Base-by-base conservation (phyloP, 1,140 invertebrate genomes). In the Orchesella cincta region DNA sequence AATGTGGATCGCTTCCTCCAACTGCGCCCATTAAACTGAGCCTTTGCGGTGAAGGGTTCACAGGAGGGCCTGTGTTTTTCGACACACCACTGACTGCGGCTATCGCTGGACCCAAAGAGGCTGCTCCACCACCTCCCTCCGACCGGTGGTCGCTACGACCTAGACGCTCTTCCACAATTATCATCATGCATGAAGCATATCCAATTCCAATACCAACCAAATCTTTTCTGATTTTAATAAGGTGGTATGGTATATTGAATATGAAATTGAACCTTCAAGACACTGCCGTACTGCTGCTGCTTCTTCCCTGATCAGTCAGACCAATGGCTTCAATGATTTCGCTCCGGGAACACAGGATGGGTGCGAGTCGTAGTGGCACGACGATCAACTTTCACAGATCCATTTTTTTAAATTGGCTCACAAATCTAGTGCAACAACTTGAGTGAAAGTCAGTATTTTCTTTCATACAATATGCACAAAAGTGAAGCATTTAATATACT, bases 111-210 rank as follows among this genome's bases (percentile, higher is more conserved):
- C 46, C 20, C 36, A n/a, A 36, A 75, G 78, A 20, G 78, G 73
- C 52, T 34, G 67, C 64, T n/a, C 54, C 62, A 28, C 72, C 39
- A n/a, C n/a, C 46, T 33, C 18, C 74, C 16, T n/a, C 28, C 23
- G 28, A 31, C 26, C 57, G 26, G 34, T 33, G 67, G 67, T 71
- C 34, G 26, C 39, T 28, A 8, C 54, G 39, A n/a, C 74, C 52
- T 62, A 76, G 57, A 62, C 74, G 74, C 62, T 76, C 74, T 31
- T 76, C 74, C 74, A 76, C 67, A 35, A 62, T 76, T 62, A 76
- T 76, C 73, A 62, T 64, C 52, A 67, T 67, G 62, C 62, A 67
- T 67, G 62, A 31, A 67, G 31, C 62, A 67, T 67, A 67, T 67
- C 31, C 62, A 67, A 67, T 67, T 67, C 62, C 62, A 67, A 67